Evolutionary conservation across 2,797 vertebrate genomes (phyloP).

Genomic region (Chrysocyon brachyurus): DNA sequence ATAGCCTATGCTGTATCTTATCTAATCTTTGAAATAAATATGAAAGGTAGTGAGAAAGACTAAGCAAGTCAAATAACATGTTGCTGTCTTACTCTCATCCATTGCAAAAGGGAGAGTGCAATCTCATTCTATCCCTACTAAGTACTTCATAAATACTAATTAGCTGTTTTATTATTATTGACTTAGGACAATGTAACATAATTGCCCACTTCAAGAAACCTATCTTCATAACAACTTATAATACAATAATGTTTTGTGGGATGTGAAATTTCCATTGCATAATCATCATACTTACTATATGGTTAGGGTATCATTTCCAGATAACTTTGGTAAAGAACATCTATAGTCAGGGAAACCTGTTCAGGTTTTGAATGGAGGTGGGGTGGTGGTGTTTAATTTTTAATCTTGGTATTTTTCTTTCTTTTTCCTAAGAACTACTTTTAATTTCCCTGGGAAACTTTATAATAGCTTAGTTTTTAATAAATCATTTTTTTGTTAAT

Average conservation of each 20-base stretch:
- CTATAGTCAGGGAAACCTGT: neutral
- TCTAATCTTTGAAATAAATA: slow-evolving; percentile 32
- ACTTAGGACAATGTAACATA: neutral
- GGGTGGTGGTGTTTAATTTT: neutral
- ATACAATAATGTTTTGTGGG: neutral
- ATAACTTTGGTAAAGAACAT: neutral
- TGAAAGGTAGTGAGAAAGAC: neutral
- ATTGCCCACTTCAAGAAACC: neutral
- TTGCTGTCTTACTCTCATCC: neutral
- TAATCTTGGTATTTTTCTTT: neutral
- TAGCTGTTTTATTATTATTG: neutral
- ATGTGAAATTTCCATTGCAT: neutral
- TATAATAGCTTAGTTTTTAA: slow-evolving; percentile 46
- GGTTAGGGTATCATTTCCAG: neutral
- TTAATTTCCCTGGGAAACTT: slow-evolving; percentile 31
- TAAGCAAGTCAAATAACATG: neutral
- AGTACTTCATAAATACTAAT: neutral
- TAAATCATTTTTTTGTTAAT: neutral
- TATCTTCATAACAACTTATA: neutral
- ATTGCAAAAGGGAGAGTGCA: neutral
- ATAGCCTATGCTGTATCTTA: neutral
- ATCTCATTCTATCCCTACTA: neutral
- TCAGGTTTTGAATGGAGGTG: neutral
- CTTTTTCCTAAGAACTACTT: slow-evolving; percentile 28
- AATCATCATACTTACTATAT: neutral